phyloP scores from a whole-genome alignment of 2,113 vertebrate genomes.

The Ciconia stormi region DNA sequence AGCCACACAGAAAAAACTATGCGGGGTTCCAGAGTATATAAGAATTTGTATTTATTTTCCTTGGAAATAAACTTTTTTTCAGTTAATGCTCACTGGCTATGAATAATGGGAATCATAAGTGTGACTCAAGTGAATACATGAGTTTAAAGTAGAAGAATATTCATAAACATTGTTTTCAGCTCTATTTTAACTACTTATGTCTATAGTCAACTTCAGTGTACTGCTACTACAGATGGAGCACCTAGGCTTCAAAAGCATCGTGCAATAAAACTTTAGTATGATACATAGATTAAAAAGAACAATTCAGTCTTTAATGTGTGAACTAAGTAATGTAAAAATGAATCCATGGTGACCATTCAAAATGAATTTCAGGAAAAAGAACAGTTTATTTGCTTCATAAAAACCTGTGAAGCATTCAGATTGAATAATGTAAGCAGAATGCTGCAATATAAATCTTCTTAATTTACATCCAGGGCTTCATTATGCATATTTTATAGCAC shows the following conservation, averaged over 20 bases:
- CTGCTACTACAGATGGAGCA: neutral
- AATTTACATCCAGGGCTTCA: slow-evolving; percentile 80
- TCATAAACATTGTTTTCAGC: neutral
- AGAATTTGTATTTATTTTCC: neutral
- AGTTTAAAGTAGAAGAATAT: neutral
- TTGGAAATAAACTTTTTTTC: neutral
- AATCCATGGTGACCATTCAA: slow-evolving; percentile 76
- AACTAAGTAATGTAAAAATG: slow-evolving; percentile 69
- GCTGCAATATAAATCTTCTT: slow-evolving; percentile 75
- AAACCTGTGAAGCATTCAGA: slow-evolving; percentile 78
- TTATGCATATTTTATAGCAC: slow-evolving; percentile 82
- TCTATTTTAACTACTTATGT: neutral
- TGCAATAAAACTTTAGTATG: slow-evolving; percentile 61
- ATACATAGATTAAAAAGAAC: slow-evolving; percentile 69
- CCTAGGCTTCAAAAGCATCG: slow-evolving; percentile 11
- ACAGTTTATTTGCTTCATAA: slow-evolving; percentile 79
- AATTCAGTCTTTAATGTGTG: slow-evolving; percentile 68
- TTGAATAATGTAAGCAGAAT: slow-evolving; percentile 78
- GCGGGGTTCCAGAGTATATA: neutral
- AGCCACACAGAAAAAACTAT: neutral
- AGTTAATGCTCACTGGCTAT: neutral
- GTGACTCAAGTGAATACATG: neutral
- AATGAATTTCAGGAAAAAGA: slow-evolving; percentile 73
- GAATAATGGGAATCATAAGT: neutral
- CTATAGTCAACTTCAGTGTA: neutral